Evolutionary conservation across 2,888 invertebrate genomes (phyloP).

Genomic region (Ametastegia equiseti): DNA sequence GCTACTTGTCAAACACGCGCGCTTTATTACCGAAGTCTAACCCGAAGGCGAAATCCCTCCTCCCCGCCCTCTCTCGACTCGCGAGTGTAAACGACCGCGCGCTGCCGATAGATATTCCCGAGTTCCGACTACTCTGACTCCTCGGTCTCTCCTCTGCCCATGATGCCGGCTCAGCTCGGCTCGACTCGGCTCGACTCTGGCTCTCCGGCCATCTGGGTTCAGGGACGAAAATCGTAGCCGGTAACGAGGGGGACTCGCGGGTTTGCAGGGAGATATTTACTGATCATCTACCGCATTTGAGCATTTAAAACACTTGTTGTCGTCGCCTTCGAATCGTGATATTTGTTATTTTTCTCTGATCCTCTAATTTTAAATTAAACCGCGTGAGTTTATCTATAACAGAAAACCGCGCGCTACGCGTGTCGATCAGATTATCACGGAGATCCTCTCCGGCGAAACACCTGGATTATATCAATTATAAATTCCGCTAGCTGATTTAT

Average conservation of each 20-base stretch:
- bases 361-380: no score
- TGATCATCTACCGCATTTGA: neutral
- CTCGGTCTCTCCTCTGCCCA: no score
- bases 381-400: no score
- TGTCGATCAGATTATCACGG: no score
- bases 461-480: neutral
- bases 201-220: constrained; percentile 48
- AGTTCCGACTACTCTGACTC: no score
- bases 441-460: no score
- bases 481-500: constrained; percentile 1
- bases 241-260: neutral
- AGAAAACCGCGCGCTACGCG: no score
- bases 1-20: constrained; percentile 46
- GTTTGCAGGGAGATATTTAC: neutral
- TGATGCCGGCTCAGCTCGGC: no score
- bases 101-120: neutral
- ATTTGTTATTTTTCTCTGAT: neutral
- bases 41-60: constrained; percentile 34
- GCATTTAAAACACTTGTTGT: constrained; percentile 2
- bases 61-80: constrained; percentile 30
- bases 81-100: constrained; percentile 28
- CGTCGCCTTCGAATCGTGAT: neutral
- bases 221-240: constrained; percentile 45
- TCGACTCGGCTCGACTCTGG: constrained; percentile 36
- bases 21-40: constrained; percentile 43